Base-by-base conservation (phyloP, 2,797 vertebrate genomes). In the Falco columbarius region DNA sequence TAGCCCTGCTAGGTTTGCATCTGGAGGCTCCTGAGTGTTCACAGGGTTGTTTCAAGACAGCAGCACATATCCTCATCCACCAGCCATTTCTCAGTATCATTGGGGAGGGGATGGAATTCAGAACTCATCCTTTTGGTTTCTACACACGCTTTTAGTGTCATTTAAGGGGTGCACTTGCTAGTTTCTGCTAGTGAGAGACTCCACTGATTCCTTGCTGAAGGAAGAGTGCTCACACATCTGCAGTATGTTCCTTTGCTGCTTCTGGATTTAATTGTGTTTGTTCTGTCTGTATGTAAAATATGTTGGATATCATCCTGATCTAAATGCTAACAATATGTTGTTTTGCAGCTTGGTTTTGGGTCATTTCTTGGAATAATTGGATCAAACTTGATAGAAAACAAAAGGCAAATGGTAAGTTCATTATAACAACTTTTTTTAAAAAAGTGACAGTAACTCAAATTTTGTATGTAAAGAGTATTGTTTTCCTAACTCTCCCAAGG, bases 301-400 rank as follows among this genome's bases (percentile, higher is more conserved):
- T 14, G 7, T 18, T 67, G 23, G 30, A 11, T 89, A 14, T 79
- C 9, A 7, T 91, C 42, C 38, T 59, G 76, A 71, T 73, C 20
- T 89, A 84, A 94, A 90, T 52, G 55, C 67, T 97, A 94, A 81
- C 87, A 71, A 47, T 86, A 10, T 87, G 21, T 96, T 98, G 68
- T 98, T 98, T 98, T 98, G 88, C 98, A 99, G 99, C 99, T 99
- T 92, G 99, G 99, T 95, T 99, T 99, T 86, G 99, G 99, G 89
- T 99, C 99, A 0, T 99, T 99, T 97, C 99, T 99, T 96, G 99
- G 99, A 98, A 99, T 99, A 97, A 99, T 99, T 8, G 99, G 99
- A 54, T 98, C 99, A 96, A 99, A 99, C 98, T 98, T 99, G 98
- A 99, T 99, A 96, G 99, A 99, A 95, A 99, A 99, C 98, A 99